Conservation (phyloP, 1,140 invertebrate species). For the Aphelinus certus region DNA sequence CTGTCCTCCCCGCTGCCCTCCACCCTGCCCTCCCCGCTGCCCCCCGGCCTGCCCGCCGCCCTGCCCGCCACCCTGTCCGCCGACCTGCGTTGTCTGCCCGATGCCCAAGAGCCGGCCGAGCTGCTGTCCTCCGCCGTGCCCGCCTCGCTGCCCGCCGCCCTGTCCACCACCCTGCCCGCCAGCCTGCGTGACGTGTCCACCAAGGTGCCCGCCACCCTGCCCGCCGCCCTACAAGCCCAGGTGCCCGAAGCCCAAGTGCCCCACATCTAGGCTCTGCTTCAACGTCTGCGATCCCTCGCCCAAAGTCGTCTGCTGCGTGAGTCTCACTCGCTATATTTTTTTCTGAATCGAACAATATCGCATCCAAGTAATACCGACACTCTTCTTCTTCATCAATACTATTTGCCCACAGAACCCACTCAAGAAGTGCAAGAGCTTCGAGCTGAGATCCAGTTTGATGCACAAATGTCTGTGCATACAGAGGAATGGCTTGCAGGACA, state of each 20-base stretch:
- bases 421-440: slow-evolving; percentile 69
- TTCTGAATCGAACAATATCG: not conserved
- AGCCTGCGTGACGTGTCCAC: not conserved
- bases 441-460: slow-evolving; percentile 73
- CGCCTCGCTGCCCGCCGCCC: not conserved
- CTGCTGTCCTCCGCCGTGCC: not conserved
- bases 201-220: slow-evolving; percentile 3
- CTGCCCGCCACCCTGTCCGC: slow-evolving; percentile 2
- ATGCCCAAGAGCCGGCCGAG: not conserved
- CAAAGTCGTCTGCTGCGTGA: slow-evolving; percentile 44
- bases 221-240: not conserved
- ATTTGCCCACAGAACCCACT: slow-evolving; percentile 34
- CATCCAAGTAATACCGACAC: not conserved
- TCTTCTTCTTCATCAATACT: not conserved
- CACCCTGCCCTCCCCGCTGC: not conserved
- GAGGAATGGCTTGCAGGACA: slow-evolving; percentile 80
- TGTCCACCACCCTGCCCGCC: not conserved
- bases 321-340: slow-evolving; percentile 15
- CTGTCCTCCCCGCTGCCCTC: not conserved
- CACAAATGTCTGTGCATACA: slow-evolving; percentile 78
- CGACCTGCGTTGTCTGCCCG: slow-evolving; percentile 3
- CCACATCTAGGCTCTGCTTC: not conserved
- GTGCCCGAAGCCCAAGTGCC: not conserved
- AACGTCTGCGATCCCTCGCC: not conserved
- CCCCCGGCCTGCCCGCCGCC: slow-evolving; percentile 7